Conservation (phyloP, 2,113 vertebrate species). For the Panurus biarmicus region DNA sequence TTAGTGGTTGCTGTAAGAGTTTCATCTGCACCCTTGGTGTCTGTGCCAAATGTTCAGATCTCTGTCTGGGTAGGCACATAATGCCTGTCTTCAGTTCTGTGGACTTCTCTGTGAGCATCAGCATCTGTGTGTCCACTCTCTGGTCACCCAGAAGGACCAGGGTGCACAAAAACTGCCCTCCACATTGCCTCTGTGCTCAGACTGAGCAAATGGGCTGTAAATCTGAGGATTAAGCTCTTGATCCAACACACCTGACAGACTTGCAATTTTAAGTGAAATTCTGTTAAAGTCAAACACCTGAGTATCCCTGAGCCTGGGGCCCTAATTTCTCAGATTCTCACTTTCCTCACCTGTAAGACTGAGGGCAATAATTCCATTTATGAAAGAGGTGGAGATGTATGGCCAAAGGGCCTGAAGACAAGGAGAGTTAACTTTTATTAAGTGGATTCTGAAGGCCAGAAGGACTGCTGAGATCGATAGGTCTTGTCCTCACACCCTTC, state of each 20-base stretch:
- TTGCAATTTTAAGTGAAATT: not conserved
- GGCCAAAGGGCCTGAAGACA: not conserved
- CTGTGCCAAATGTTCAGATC: not conserved
- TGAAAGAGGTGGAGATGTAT: not conserved
- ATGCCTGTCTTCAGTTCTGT: not conserved
- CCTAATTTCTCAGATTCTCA: not conserved
- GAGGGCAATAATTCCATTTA: constrained; percentile 7
- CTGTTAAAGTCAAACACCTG: not conserved
- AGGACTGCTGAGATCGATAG: not conserved
- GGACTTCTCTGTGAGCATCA: rapidly evolving
- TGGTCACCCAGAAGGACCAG: not conserved
- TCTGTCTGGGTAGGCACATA: not conserved
- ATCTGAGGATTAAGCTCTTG: not conserved
- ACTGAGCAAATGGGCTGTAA: not conserved
- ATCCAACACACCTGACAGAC: not conserved
- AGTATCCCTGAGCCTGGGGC: not conserved
- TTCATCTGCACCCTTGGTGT: not conserved
- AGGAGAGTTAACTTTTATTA: constrained; percentile 14
- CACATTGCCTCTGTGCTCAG: not conserved
- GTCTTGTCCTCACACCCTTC: not conserved
- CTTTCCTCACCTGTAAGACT: not conserved
- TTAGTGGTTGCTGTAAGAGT: not conserved
- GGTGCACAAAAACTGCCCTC: not conserved
- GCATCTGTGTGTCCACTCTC: not conserved
- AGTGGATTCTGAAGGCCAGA: constrained; percentile 14